These are phyloP conservation scores for Scopus umbretta DNA, from an alignment of 2,113 vertebrate species.

Conservation along the genomic window DNA sequence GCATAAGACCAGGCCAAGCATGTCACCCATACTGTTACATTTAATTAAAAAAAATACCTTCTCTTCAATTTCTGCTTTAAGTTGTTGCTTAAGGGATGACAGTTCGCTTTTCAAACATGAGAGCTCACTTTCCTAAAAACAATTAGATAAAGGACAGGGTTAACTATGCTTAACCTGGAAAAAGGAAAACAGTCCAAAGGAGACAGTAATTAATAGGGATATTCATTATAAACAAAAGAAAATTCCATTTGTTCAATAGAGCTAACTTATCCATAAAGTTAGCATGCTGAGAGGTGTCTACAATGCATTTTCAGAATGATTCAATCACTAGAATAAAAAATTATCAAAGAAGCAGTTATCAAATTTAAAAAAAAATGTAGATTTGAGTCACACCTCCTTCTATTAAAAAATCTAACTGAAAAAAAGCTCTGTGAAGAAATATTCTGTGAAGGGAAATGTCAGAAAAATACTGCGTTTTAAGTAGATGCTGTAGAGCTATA, in stretches of 20 bases:
- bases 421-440: not conserved
- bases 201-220: not conserved
- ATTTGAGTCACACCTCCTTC: not conserved
- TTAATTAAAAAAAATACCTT: slow-evolving; percentile 68
- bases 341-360: not conserved
- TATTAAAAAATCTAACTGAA: not conserved
- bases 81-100: slow-evolving; percentile 72
- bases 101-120: slow-evolving; percentile 74
- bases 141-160: not conserved
- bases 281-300: not conserved
- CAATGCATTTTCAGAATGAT: not conserved
- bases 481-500: not conserved
- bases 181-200: not conserved
- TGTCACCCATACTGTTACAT: not conserved
- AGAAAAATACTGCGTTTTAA: not conserved
- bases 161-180: not conserved
- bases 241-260: not conserved
- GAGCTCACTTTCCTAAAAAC: slow-evolving; percentile 78
- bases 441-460: not conserved
- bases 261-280: not conserved
- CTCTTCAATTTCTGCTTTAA: slow-evolving; percentile 74
- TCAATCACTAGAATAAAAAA: not conserved
- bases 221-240: not conserved
- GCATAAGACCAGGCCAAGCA: not conserved
- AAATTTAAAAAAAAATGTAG: not conserved